Evolutionary conservation across 2,797 vertebrate genomes (phyloP), one percentile per base, ranked within the genome.

Genomic region (Crocidura indochinensis): DNA sequence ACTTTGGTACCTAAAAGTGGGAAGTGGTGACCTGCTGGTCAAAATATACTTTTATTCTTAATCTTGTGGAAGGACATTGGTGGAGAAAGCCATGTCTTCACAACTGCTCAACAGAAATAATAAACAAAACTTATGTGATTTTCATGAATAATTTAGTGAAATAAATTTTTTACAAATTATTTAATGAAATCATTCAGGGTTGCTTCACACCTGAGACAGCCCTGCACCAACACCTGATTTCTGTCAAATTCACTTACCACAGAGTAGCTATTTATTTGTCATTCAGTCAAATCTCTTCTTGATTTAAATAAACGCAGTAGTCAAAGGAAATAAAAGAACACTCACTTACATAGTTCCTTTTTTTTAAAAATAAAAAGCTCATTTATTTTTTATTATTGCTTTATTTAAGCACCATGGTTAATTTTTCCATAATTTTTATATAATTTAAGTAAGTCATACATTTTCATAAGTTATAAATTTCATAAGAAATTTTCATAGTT

Each of bases 311-410:
- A 76, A 8, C 7, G 62, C 46, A 27, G 64, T 75, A 86, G 26
- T 74, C 76, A 82, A 88, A 89, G 56, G 11, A 91, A 90, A 84
- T 29, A 84, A 67, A 49, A 89, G 65, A 0, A 29, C 44, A 69
- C n/a, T 44, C 80, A 65, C 85, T 68, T 68, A 68, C 22, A 74
- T 83, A 79, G 74, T 84, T 78, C 68, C 65, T 90, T 56, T 79
- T 75, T 38, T 38, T 38, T 38, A 38, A 38, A 38, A 38, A 38
- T 38, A 38, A 38, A 38, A 38, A 38, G 38, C 38, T 38, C 38
- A 38, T 38, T 38, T 38, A 2, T 38, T 38, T 38, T 38, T 38
- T 38, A 38, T 38, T 38, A 38, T 38, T 38, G 38, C 38, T 38
- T 38, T 38, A 38, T 38, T 38, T 38, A 38, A 38, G 38, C 38